Conservation (phyloP, 2,113 vertebrate genomes). For the Theristicus caerulescens region DNA sequence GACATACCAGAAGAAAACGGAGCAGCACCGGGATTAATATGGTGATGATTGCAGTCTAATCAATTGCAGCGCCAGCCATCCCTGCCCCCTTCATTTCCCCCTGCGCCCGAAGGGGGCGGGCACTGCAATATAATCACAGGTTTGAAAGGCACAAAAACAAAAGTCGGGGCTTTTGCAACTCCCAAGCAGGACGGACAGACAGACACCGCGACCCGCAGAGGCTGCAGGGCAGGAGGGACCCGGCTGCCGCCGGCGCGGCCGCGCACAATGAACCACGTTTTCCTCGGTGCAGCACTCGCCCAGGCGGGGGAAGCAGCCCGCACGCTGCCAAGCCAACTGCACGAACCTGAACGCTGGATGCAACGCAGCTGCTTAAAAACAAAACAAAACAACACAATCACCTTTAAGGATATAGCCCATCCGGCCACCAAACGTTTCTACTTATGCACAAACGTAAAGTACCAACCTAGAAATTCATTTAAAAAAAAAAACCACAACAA, state of each 20-base stretch:
- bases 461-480: too few relatives aligned
- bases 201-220: background rate
- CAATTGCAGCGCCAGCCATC: slow-evolving; percentile 7
- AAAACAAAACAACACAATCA: background rate
- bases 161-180: background rate
- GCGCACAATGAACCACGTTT: background rate
- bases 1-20: background rate
- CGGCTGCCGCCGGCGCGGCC: background rate
- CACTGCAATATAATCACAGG: slow-evolving; percentile 7
- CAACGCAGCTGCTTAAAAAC: background rate
- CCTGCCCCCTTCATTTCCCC: background rate
- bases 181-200: background rate
- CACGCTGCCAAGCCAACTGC: background rate
- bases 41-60: slow-evolving; percentile 15
- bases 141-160: slow-evolving; percentile 18
- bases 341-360: background rate
- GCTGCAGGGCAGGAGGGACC: background rate
- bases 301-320: background rate
- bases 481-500: too few relatives aligned
- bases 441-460: background rate
- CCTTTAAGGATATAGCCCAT: background rate
- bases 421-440: background rate
- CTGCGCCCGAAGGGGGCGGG: slow-evolving; percentile 33
- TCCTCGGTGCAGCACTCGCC: background rate
- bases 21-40: background rate